Percentiles rank a stretch among this genome's conserved stretches.
Conservation (phyloP, 2,797 vertebrate genomes). For the Adelosebastes latens region DNA sequence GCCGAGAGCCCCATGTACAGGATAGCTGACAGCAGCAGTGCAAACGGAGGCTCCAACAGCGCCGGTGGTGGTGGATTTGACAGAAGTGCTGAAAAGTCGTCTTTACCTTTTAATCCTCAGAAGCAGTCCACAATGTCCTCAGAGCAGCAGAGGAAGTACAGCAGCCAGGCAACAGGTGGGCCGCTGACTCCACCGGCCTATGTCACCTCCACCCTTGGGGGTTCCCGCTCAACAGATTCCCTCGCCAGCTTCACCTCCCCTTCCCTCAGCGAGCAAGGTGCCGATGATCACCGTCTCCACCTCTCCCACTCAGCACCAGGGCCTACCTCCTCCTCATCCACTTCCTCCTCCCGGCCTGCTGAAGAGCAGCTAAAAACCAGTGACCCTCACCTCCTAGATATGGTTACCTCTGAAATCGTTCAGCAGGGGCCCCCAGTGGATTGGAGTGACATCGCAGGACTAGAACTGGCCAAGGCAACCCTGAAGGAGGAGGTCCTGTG, state of each 20-base stretch:
- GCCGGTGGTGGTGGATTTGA: constrained; percentile 84
- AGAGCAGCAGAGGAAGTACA: constrained; percentile 93
- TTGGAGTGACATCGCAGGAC: constrained; percentile 97
- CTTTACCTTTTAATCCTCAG: constrained; percentile 93
- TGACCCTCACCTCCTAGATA: constrained; percentile 94
- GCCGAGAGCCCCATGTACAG: constrained; percentile 94
- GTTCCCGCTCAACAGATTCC: constrained; percentile 89
- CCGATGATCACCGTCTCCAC: constrained; percentile 90
- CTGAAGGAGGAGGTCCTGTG: constrained; percentile 98
- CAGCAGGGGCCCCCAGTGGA: constrained; percentile 95
- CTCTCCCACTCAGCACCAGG: constrained; percentile 89
- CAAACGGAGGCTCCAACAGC: constrained; percentile 83
- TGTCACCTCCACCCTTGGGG: constrained; percentile 88
- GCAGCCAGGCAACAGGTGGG: constrained; percentile 87
- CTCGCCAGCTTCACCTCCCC: constrained; percentile 92
- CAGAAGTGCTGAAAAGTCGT: constrained; percentile 89
- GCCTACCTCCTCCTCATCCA: constrained; percentile 86
- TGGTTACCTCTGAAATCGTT: constrained; percentile 97
- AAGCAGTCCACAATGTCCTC: constrained; percentile 92
- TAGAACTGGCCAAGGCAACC: constrained; percentile 94
- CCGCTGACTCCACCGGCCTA: constrained; percentile 92
- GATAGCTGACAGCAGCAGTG: constrained; percentile 91
- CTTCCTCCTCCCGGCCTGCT: constrained; percentile 90
- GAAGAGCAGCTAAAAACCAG: constrained; percentile 97
- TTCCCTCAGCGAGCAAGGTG: constrained; percentile 88